Conservation (phyloP, 1,140 invertebrate species). For the Ladona fulva region DNA sequence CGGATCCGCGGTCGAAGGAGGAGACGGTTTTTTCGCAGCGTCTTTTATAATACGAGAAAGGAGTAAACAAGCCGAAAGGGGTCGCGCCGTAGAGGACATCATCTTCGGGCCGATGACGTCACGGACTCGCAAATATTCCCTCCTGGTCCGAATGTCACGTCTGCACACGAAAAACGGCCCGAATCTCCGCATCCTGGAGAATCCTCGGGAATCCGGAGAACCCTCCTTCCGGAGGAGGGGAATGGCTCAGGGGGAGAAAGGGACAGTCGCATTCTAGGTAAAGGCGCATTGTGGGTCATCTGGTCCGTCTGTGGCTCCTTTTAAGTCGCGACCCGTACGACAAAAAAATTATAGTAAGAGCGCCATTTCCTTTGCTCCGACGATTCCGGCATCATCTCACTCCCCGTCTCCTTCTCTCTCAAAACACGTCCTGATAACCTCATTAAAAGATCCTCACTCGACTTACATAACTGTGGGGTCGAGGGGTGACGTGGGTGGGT, state of each 20-base stretch:
- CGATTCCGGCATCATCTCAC: background rate
- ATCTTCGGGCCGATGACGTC: background rate
- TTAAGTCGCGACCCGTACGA: too few species aligned
- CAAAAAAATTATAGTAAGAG: background rate
- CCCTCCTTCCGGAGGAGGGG: background rate
- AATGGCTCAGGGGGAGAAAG: background rate
- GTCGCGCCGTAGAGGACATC: background rate
- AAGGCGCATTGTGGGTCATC: too few species aligned
- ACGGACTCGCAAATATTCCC: background rate
- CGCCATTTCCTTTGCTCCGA: background rate
- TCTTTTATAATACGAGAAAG: background rate
- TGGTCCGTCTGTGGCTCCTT: too few species aligned
- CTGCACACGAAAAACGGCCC: background rate
- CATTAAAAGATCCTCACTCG: constrained; percentile 5
- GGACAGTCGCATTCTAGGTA: background rate
- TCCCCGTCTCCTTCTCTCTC: background rate
- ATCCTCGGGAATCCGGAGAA: too few species aligned
- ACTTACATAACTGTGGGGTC: background rate
- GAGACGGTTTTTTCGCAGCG: background rate
- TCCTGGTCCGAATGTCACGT: background rate
- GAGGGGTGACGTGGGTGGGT: background rate
- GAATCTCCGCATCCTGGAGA: too few species aligned
- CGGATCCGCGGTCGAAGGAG: background rate
- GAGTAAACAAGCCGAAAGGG: background rate
- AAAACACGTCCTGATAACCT: constrained; percentile 1